Base-by-base conservation (phyloP, 2,888 invertebrate genomes). In the Pantelozetes paolii region DNA sequence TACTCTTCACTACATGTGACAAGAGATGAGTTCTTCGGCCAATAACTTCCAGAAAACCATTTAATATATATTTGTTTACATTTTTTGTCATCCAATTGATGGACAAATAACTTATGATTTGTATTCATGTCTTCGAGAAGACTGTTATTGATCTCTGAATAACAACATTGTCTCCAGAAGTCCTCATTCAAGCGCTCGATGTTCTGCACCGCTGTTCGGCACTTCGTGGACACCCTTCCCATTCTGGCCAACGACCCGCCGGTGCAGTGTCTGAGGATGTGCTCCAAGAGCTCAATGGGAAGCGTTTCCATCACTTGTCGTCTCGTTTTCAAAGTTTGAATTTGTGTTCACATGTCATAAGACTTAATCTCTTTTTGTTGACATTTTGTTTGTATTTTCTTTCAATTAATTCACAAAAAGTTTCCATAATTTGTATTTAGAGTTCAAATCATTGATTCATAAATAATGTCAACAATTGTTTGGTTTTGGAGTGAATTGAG, bases 211-310 rank as follows among this genome's bases (percentile, higher is more conserved):
- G 67, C 67, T 23, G 8, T 23, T 1, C 36, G 15, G 40, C 67
- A 67, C 5, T 11, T 20, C 1, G 13, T 36, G 6, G 20, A 40
- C n/a, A 67, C 67, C 1, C 67, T n/a, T n/a, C 2, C 23, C 36
- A 0, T 11, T 40, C 36, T 8, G n/a, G n/a, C 32, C 5, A 67
- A 67, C 13, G n/a, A 9, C 20, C 26, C 8, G 15, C 67, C 67
- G 1, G 20, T 23, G 18, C 67, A 40, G 26, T 9, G 40, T 5
- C 18, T 0, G 2, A 67, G 36, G 8, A 67, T 67, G 15, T 40
- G 18, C 30, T 67, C 67, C 11, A 67, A 23, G 6, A 67, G 30
- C 23, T 67, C 67, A 23, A 67, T 67, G 6, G 67, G 67, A 36
- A 36, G 23, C 13, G 6, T 8, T 11, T 67, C 67, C 67, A 40